These are phyloP conservation scores for Gambelia wislizenii DNA, from an alignment of 2,797 vertebrate species.

Conservation along the genomic window DNA sequence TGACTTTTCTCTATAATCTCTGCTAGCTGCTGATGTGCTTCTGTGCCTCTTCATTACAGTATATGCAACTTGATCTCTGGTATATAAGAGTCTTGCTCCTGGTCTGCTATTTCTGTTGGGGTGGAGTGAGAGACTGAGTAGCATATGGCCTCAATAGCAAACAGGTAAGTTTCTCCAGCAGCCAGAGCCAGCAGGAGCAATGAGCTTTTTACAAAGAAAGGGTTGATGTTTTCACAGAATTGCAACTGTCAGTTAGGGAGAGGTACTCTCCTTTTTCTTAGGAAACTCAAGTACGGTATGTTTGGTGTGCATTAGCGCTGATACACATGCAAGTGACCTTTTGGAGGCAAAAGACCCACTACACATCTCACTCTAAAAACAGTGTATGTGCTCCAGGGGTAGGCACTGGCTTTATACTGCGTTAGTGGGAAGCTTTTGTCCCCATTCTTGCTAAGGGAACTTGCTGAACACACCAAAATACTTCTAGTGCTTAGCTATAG, in stretches of 20 bases:
- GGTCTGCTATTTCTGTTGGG: neutral
- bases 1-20: neutral
- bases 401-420: neutral
- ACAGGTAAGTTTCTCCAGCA: neutral
- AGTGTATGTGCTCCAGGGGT: neutral
- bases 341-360: neutral
- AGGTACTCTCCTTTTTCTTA: neutral
- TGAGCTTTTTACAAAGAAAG: neutral
- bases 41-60: neutral
- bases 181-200: neutral
- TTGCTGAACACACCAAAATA: no score
- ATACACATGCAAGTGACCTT: neutral
- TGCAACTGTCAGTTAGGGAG: neutral
- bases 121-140: neutral
- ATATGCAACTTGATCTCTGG: neutral
- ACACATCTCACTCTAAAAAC: neutral
- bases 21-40: neutral
- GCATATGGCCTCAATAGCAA: neutral
- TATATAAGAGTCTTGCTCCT: neutral
- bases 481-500: no score
- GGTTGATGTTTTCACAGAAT: neutral
- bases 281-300: neutral
- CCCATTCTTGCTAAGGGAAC: neutral
- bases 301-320: neutral
- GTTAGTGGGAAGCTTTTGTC: neutral